Base-by-base conservation (phyloP, 2,888 invertebrate species). In the Diploptera punctata region DNA sequence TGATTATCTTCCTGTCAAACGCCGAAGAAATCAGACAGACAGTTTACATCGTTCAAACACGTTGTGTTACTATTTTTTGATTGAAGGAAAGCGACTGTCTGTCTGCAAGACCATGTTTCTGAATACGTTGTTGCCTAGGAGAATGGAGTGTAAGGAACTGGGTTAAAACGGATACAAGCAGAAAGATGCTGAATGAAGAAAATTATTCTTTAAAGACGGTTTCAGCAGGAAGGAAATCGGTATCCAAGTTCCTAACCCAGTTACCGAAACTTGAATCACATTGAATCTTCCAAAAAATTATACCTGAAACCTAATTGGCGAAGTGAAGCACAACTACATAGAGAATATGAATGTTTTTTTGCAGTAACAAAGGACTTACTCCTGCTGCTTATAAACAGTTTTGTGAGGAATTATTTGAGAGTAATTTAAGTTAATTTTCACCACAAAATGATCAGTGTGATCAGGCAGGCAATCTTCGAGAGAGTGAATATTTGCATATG, bases 251-350 rank as follows among this genome's bases (percentile, higher is more conserved):
- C n/a, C n/a, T n/a, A n/a, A n/a, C n/a, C n/a, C n/a, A n/a, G n/a
- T 49, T 49, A 49, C 49, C 49, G 19, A 49, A 18, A 18, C 49
- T 49, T 13, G 10, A 49, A 49, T 49, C 49, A 7, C 49, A 49
- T 49, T 49, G n/a, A 49, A 5, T 49, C n/a, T n/a, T 49, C n/a
- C 49, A 7, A 49, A 49, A 49, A 49, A 49, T 18, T 49, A 49
- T n/a, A 49, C n/a, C 19, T 49, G 49, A n/a, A 49, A 49, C 19
- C 49, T 49, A 49, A 49, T 18, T 49, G 49, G 49, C 49, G n/a
- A 49, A n/a, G 38, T 13, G 13, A 38, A 38, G 38, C 38, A 38
- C 7, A 38, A 38, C 38, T 38, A 38, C 49, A 49, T 13, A 49
- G 49, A 49, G 49, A 49, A 49, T 49, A 49, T n/a, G n/a, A 13